Evolutionary conservation across 2,113 vertebrate genomes (phyloP).

Genomic region (Pelobates fuscus): DNA sequence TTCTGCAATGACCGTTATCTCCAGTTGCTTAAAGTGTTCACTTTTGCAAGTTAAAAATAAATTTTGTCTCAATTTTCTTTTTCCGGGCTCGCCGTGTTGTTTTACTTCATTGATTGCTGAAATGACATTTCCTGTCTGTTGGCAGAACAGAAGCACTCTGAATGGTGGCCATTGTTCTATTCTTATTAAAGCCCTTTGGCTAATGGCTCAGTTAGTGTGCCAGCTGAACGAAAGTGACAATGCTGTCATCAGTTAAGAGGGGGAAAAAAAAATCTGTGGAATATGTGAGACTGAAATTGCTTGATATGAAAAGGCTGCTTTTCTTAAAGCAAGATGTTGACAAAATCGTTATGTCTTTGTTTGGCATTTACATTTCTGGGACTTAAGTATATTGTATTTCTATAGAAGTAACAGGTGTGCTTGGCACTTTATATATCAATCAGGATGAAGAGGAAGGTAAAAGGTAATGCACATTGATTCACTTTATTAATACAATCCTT

Average conservation of each 20-base stretch:
- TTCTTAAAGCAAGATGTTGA: neutral
- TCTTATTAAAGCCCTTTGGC: conserved; percentile 54
- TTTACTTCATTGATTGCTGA: conserved; percentile 58
- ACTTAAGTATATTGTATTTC: too few relatives aligned
- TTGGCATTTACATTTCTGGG: too few relatives aligned
- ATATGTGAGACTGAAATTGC: conserved; percentile 51
- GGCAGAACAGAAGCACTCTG: conserved; percentile 55
- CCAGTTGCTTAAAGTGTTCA: neutral
- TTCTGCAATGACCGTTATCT: neutral
- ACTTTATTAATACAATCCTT: too few relatives aligned
- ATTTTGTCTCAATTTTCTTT: conserved; percentile 1
- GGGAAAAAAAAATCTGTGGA: conserved; percentile 52
- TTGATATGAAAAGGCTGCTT: neutral
- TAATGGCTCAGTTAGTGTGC: conserved; percentile 58
- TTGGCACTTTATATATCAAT: too few relatives aligned
- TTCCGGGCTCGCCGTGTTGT: conserved; percentile 48
- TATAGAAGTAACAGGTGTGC: too few relatives aligned
- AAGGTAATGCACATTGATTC: too few relatives aligned
- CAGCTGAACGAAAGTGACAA: conserved; percentile 56
- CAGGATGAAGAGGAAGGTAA: too few relatives aligned
- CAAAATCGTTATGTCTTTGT: neutral
- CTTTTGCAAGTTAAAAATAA: neutral
- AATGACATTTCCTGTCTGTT: conserved; percentile 60
- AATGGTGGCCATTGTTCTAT: conserved; percentile 68
- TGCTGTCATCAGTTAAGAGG: conserved; percentile 56